A percentile compares a stretch with the other conserved stretches of the same genome.
Evolutionary conservation across 64 coral and sea anemone species (phyloP).

Genomic region (Trachythela sp.): DNA sequence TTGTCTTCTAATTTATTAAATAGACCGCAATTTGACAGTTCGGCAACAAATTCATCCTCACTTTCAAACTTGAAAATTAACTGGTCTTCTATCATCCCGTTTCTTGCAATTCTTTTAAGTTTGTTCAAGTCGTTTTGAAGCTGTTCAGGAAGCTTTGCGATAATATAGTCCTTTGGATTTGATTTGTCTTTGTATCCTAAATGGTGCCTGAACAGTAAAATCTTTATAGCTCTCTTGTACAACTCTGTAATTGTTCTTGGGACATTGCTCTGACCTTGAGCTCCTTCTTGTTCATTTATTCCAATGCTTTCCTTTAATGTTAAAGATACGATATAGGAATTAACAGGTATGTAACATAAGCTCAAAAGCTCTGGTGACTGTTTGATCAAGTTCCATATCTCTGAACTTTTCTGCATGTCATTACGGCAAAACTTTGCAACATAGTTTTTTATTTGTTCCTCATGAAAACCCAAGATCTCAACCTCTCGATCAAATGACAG

Average conservation of each 20-base stretch:
- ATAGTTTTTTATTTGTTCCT: background rate
- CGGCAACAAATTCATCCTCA: too few species aligned
- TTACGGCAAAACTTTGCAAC: background rate
- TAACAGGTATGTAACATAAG: conserved; percentile 5
- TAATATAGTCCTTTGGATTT: too few species aligned
- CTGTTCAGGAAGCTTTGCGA: background rate
- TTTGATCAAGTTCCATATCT: background rate
- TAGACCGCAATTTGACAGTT: too few species aligned
- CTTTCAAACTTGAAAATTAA: too few species aligned
- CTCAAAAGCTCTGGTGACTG: background rate
- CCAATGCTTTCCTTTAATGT: background rate
- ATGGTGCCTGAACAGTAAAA: conserved; percentile 6
- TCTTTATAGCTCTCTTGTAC: too few species aligned
- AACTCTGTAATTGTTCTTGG: too few species aligned
- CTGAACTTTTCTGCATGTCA: background rate
- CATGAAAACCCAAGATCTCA: conserved; percentile 25
- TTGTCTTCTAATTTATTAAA: background rate
- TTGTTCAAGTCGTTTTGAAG: background rate
- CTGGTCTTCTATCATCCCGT: too few species aligned
- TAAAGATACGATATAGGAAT: background rate
- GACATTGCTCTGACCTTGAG: too few species aligned
- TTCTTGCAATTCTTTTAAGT: background rate
- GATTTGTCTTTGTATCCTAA: background rate
- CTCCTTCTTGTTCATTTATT: too few species aligned
- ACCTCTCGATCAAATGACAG: background rate